Conservation (phyloP, 2,888 invertebrate genomes). For the Sialis lutaria region DNA sequence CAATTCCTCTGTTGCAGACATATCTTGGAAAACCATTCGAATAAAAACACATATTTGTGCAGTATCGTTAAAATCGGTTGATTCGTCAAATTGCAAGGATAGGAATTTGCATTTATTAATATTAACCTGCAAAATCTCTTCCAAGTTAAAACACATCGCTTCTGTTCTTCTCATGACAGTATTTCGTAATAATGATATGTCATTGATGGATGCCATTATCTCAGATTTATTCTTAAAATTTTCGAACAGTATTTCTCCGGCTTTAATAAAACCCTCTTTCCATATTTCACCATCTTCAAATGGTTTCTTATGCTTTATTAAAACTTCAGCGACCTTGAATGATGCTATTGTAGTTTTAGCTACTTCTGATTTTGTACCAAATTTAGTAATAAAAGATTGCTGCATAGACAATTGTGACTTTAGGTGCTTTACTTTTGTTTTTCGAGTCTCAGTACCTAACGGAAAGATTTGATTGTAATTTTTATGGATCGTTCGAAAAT, state of each 20-base stretch:
- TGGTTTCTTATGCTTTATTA: conserved; percentile 7
- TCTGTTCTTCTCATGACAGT: conserved; percentile 10
- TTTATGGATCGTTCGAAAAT: conserved; percentile 8
- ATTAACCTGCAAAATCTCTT: conserved; percentile 8
- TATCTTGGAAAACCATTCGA: conserved; percentile 11
- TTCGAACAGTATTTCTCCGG: conserved; percentile 10
- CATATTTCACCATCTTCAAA: conserved; percentile 11
- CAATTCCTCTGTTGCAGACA: conserved; percentile 11
- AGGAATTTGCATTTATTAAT: conserved; percentile 8
- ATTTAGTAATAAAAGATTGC: not conserved
- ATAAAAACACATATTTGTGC: conserved; percentile 11
- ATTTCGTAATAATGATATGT: conserved; percentile 5
- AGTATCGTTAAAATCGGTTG: conserved; percentile 12
- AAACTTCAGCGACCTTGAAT: not conserved
- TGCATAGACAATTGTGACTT: not conserved
- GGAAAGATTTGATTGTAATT: conserved; percentile 9
- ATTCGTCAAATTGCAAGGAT: conserved; percentile 13
- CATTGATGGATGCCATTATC: conserved; percentile 10
- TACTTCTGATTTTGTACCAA: not conserved
- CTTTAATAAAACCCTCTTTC: conserved; percentile 10
- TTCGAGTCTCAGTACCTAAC: conserved; percentile 7
- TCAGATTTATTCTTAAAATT: conserved; percentile 11
- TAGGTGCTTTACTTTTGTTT: conserved; percentile 4
- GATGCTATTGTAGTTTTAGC: conserved; percentile 1
- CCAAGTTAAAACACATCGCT: conserved; percentile 7